Evolutionary conservation across 2,797 vertebrate species (phyloP).

Genomic region (Neopelma chrysocephalum): DNA sequence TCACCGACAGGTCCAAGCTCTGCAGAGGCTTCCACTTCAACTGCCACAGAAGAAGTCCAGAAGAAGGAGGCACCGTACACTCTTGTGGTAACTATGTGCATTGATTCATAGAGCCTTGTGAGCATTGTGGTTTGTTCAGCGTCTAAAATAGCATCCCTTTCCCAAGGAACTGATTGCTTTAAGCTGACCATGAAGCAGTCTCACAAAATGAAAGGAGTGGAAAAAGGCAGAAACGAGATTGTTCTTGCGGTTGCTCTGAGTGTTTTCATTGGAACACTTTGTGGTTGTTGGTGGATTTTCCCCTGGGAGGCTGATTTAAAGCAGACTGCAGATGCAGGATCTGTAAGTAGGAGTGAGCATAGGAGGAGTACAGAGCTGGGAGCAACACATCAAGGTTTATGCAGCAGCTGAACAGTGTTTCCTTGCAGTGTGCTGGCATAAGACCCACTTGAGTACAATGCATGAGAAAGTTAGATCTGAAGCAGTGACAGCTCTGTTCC

Average conservation of each 20-base stretch:
- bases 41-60: constrained; percentile 69
- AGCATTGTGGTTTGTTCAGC: background rate
- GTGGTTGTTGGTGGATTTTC: background rate
- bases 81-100: constrained; percentile 82
- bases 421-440: background rate
- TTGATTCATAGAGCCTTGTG: background rate
- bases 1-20: constrained; percentile 91
- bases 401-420: background rate
- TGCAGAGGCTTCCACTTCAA: constrained; percentile 71
- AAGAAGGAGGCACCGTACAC: constrained; percentile 92
- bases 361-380: background rate
- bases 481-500: background rate
- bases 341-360: background rate
- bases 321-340: background rate
- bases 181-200: background rate
- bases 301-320: background rate
- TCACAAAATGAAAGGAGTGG: background rate
- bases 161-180: background rate
- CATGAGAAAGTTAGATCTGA: background rate
- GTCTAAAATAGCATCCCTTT: background rate
- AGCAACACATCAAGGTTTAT: background rate
- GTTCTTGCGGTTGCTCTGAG: background rate
- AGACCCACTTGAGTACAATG: background rate
- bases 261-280: background rate
- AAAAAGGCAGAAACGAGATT: background rate